phyloP scores from a whole-genome alignment of 2,888 invertebrate species.

The Altica lythri region DNA sequence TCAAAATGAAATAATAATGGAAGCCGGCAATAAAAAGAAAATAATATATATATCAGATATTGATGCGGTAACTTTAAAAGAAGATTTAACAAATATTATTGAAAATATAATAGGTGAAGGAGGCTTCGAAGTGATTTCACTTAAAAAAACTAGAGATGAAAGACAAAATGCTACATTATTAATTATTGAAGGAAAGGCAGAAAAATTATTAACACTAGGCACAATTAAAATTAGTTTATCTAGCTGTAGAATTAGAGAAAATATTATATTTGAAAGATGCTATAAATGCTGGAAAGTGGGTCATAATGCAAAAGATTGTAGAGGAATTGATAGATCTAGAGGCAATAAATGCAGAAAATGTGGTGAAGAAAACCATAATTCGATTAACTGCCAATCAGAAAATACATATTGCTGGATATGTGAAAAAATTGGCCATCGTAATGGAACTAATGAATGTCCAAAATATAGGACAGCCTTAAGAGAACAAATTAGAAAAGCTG shows the following conservation, averaged over 20 bases:
- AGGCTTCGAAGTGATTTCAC: background rate
- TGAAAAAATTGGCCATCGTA: background rate
- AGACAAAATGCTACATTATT: background rate
- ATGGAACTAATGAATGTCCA: background rate
- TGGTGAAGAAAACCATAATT: too few relatives aligned
- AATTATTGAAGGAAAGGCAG: background rate
- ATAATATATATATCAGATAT: background rate
- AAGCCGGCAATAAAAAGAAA: background rate
- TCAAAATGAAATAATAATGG: background rate
- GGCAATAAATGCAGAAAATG: background rate
- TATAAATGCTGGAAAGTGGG: background rate
- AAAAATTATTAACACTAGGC: background rate
- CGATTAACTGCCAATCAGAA: too few relatives aligned
- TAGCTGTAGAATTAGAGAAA: too few relatives aligned
- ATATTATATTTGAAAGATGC: background rate
- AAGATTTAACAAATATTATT: background rate
- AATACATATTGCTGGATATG: too few relatives aligned
- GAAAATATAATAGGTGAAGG: background rate
- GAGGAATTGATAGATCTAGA: background rate
- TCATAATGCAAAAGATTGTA: background rate
- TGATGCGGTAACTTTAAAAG: background rate
- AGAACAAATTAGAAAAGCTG: background rate
- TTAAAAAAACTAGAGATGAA: background rate
- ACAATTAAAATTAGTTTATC: background rate
- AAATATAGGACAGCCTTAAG: background rate